Evolutionary conservation across 1,140 invertebrate species (phyloP), one percentile per base, ranked within the genome.

Genomic region (Panulirus ornatus): DNA sequence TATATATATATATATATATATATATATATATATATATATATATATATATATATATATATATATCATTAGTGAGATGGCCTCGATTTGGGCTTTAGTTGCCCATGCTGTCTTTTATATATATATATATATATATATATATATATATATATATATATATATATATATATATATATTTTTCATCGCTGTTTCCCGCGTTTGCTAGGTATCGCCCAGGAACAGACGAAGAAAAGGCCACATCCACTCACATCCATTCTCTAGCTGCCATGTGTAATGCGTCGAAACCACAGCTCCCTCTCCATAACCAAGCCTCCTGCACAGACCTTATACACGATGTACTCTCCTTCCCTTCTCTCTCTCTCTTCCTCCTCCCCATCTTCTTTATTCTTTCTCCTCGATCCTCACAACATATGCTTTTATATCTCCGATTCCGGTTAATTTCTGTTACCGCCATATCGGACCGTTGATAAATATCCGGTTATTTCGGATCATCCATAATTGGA

Each of bases 401-500:
- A 58, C 54, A 14, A 58, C n/a, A 58, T 58, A 58, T 19, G n/a
- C 54, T 58, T 58, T 19, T 22, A 58, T n/a, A 19, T 22, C 11
- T 58, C 3, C 16, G 2, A 58, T 19, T 79, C 76, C 42, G 76
- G 42, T n/a, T n/a, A n/a, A 27, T 16, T 27, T 79, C 51, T 42
- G 51, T 79, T 79, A 79, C 27, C 14, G 8, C 42, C 47, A 27
- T 79, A 79, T 79, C 76, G 38, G 76, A 51, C n/a, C 47, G 42
- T 22, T 47, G 51, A 79, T 79, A 51, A 34, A 36, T 51, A 47
- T 79, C 34, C 22, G 38, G 44, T n/a, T 27, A 79, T 51, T 79
- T 79, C 51, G 51, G 42, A 51, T 44, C 51, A 47, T n/a, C 42
- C 30, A 79, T 79, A 79, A 79, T 79, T 79, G 76, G 51, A 79